Evolutionary conservation across 2,888 invertebrate species (phyloP), one percentile per base, ranked within the genome.

Genomic region (Xanthorhoe spadicearia): DNA sequence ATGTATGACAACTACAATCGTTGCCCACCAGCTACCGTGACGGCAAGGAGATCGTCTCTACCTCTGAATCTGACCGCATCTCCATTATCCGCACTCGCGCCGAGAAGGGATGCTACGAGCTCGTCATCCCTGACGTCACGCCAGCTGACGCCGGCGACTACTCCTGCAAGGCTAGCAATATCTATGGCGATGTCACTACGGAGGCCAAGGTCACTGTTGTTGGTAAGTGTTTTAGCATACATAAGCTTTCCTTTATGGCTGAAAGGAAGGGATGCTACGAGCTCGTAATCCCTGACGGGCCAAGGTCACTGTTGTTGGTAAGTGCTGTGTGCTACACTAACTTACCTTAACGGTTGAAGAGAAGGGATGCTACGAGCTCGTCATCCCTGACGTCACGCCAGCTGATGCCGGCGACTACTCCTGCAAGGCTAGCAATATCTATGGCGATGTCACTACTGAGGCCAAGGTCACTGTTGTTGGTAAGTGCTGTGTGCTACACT

Each of bases 181-280:
- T 95, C 74, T 96, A 95, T 78, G 98, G 98, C 0, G 96, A 97
- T 71, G 95, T 95, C 5, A 92, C 94, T 2, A 95, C 96, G 57
- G 96, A 97, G 81, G 97, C 97, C 3, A 94, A 86, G 0, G 96
- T 98, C 32, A 95, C 96, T 46, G 97, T 98, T 55, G 96, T 96
- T 70, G 96, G 97, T 96, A 83, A 89, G 90, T 82, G 43, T 3
- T 28, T 32, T 5, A 0, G 32, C 4, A 23, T 23, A 23, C n/a
- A n/a, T n/a, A n/a, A n/a, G n/a, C n/a, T n/a, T n/a, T n/a, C n/a
- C n/a, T n/a, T n/a, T n/a, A n/a, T n/a, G n/a, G n/a, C n/a, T n/a
- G n/a, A n/a, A n/a, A 96, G 97, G 61, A 95, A 94, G 68, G 98
- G 98, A 57, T 97, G 96, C 84, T 98, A 98, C 87, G 98, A 98